phyloP scores from a whole-genome alignment of 2,113 vertebrate genomes.

The Pyrgilauda ruficollis region DNA sequence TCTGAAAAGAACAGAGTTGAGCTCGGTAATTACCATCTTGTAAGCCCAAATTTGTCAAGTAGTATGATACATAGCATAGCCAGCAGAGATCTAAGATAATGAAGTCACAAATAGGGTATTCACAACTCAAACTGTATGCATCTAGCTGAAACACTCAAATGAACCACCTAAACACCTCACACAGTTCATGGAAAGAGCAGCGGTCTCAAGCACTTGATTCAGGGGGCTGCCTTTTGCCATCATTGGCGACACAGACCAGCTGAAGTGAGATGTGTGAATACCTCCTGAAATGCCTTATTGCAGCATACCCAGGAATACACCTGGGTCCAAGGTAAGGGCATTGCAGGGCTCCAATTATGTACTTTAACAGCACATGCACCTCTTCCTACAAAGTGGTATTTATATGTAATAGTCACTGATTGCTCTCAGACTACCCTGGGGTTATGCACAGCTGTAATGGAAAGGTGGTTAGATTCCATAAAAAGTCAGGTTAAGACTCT shows the following conservation, averaged over 20 bases:
- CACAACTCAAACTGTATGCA: neutral
- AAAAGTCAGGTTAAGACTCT: neutral
- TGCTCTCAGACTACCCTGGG: neutral
- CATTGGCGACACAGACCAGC: neutral
- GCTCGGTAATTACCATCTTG: neutral
- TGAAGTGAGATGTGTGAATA: neutral
- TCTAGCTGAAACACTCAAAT: neutral
- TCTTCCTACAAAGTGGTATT: neutral
- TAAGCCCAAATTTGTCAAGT: neutral
- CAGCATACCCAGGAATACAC: neutral
- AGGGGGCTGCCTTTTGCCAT: neutral
- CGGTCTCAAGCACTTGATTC: neutral
- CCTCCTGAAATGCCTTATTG: neutral
- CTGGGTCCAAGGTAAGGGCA: neutral
- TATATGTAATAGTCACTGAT: neutral
- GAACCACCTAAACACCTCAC: neutral
- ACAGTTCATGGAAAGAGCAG: neutral
- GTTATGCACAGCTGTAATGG: neutral
- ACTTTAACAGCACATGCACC: neutral
- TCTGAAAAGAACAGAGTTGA: neutral
- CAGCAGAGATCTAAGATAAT: neutral
- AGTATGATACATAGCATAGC: neutral
- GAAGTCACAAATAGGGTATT: neutral
- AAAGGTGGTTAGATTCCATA: neutral
- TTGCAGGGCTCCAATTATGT: neutral